phyloP scores from a whole-genome alignment of 1,140 invertebrate species.

The Nomia melanderi region DNA sequence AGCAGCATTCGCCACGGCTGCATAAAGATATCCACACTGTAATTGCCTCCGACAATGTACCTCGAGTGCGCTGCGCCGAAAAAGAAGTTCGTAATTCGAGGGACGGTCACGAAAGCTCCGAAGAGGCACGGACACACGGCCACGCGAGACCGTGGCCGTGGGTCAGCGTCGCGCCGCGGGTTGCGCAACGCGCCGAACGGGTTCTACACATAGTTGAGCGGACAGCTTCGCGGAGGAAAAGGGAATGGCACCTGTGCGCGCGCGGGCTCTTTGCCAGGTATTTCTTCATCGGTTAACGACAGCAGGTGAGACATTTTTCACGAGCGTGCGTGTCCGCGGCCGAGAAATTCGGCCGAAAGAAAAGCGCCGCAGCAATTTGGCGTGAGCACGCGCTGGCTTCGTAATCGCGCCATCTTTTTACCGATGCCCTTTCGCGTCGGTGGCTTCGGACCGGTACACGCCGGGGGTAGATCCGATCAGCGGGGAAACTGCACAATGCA shows the following conservation, averaged over 20 bases:
- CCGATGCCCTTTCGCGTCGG: neutral
- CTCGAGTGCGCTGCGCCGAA: too few relatives aligned
- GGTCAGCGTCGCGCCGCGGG: too few relatives aligned
- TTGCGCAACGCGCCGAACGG: conserved; percentile 24
- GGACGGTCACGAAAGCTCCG: too few relatives aligned
- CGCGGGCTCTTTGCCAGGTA: conserved; percentile 40
- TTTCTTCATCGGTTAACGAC: conserved; percentile 55
- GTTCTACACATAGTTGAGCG: conserved; percentile 23
- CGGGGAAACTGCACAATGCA: neutral
- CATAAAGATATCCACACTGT: too few relatives aligned
- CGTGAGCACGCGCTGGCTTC: conserved; percentile 2
- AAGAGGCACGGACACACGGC: too few relatives aligned
- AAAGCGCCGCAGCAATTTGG: conserved; percentile 17
- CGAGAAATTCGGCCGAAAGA: conserved; percentile 2
- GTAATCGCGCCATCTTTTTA: conserved; percentile 1
- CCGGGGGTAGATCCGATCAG: neutral
- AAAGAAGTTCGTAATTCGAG: too few relatives aligned
- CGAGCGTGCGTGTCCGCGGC: neutral
- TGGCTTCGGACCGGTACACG: neutral
- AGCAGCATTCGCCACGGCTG: too few relatives aligned
- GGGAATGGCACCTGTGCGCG: conserved; percentile 30
- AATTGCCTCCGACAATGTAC: too few relatives aligned
- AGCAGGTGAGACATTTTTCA: conserved; percentile 57
- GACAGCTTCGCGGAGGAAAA: conserved; percentile 12
- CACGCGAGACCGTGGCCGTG: too few relatives aligned